Evolutionary conservation across 2,888 invertebrate species (phyloP), one percentile per base, ranked within the genome.

Genomic region (Tribolium freemani): DNA sequence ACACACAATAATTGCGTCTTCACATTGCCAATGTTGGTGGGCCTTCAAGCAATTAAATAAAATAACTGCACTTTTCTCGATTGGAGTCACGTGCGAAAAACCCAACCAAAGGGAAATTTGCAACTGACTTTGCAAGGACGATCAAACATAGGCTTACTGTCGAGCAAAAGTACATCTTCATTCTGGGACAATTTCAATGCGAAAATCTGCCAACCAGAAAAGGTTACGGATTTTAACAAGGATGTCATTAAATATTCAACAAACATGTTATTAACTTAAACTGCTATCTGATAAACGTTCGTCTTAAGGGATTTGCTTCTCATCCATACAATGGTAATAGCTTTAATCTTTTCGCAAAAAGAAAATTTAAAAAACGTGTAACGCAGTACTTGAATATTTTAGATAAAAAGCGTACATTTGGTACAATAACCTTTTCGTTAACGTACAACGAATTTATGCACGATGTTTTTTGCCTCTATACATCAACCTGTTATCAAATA

Each of bases 141-240:
- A 38, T 38, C n/a, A 9, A n/a, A 26, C 3, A 26, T 26, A 16
- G 2, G 16, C 5, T 26, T 26, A 26, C 26, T 5, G 26, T 26
- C 26, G 26, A 26, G 3, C 26, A 26, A 26, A 26, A 1, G 3
- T 26, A 38, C 21, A 54, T 64, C 64, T 64, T 64, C 64, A 45
- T 54, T 53, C 31, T 53, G 61, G 26, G 26, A 44, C 54, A 26
- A 31, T 21, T 54, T 54, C 31, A 54, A 66, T 67, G 57, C 13
- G 57, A 67, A 48, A 67, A 57, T 44, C 56, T 13, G 13, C 57
- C 58, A 69, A 69, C 30, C 69, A 69, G 58, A 69, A 69, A 69
- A 69, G 69, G 69, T 69, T 69, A 38, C 51, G 53, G 16, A n/a
- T 38, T 69, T 69, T 60, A 60, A 69, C 53, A 60, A 69, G 69